Conservation (phyloP, 2,888 invertebrate species). For the Drosophila gaucha region DNA sequence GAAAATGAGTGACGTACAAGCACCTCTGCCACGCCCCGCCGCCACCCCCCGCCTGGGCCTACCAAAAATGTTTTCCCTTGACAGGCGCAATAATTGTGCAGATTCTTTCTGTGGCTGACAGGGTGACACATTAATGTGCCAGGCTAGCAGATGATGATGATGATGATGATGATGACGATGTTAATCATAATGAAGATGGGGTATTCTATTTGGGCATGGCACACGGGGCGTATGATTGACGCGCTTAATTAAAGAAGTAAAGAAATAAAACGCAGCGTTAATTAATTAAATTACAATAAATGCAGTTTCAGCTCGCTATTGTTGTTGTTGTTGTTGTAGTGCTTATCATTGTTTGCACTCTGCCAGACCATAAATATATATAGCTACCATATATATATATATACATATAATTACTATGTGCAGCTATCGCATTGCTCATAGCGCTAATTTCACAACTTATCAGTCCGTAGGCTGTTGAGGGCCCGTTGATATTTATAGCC, state of each 20-base stretch:
- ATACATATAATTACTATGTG: slow-evolving; percentile 1
- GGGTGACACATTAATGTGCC: slow-evolving; percentile 73
- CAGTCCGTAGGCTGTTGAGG: slow-evolving; percentile 22
- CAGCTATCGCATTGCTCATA: slow-evolving; percentile 14
- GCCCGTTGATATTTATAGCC: slow-evolving; percentile 14
- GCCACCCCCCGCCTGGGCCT: neutral
- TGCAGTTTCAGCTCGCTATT: slow-evolving; percentile 41
- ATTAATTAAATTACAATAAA: slow-evolving; percentile 77
- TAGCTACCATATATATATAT: slow-evolving; percentile 3
- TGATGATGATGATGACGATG: neutral
- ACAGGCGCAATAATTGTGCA: slow-evolving; percentile 72
- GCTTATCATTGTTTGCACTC: slow-evolving; percentile 38
- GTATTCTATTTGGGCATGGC: slow-evolving; percentile 32
- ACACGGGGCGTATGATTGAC: slow-evolving; percentile 72
- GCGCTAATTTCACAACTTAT: slow-evolving; percentile 41
- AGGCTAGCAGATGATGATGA: slow-evolving; percentile 26
- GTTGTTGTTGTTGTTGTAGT: slow-evolving; percentile 19
- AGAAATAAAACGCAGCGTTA: slow-evolving; percentile 41
- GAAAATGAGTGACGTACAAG: slow-evolving; percentile 70
- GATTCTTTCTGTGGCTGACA: slow-evolving; percentile 63
- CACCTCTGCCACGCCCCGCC: neutral
- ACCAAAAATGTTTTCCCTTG: slow-evolving; percentile 29
- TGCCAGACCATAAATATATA: neutral
- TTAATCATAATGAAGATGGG: slow-evolving; percentile 13
- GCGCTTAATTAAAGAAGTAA: slow-evolving; percentile 61